phyloP scores from a whole-genome alignment of 2,113 vertebrate genomes.

The Saiga tatarica region DNA sequence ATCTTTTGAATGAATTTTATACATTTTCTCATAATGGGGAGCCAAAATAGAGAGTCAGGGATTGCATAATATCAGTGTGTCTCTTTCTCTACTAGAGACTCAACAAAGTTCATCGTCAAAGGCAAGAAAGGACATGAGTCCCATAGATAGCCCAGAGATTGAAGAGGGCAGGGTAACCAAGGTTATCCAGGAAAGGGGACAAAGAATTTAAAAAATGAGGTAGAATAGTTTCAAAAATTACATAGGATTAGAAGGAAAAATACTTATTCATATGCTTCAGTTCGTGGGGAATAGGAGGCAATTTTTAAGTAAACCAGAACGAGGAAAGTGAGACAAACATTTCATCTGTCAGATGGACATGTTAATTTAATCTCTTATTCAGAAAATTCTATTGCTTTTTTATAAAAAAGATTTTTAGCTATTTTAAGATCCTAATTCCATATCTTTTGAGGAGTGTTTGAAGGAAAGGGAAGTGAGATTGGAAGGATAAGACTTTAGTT shows the following conservation, averaged over 20 bases:
- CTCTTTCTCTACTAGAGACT: background rate
- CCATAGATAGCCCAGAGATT: background rate
- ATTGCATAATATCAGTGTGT: background rate
- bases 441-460: background rate
- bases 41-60: background rate
- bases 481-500: background rate
- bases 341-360: constrained; percentile 40
- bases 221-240: background rate
- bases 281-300: background rate
- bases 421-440: constrained; percentile 32
- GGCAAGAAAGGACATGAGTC: background rate
- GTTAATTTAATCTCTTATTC: constrained; percentile 10
- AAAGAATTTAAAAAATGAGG: background rate
- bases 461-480: background rate
- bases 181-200: background rate
- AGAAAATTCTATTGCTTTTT: constrained; percentile 36
- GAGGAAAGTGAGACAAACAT: background rate
- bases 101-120: background rate
- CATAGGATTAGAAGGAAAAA: background rate
- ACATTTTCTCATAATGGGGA: background rate
- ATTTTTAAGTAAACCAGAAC: constrained; percentile 16
- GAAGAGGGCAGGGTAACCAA: background rate
- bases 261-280: background rate
- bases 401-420: constrained; percentile 25
- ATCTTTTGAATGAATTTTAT: background rate